Base-by-base conservation (phyloP, 2,113 vertebrate species). In the Recurvirostra avosetta region DNA sequence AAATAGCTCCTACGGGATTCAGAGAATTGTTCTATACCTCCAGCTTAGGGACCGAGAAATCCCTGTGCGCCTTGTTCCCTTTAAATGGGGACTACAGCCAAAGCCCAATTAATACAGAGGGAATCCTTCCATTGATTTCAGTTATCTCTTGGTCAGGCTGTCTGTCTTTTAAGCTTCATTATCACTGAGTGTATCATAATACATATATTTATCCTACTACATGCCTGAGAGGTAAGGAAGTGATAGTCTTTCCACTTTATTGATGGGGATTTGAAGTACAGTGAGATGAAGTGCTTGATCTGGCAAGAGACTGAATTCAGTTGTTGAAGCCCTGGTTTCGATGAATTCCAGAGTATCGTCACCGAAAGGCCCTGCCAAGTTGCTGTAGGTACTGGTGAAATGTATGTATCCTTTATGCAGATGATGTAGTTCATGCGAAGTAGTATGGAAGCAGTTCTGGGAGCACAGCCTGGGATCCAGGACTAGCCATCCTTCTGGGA, bases 91-190 rank as follows among this genome's bases (percentile, higher is more conserved):
- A 73, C 89, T 91, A 38, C 50, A 94, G 23, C 55, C 63, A 91
- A 94, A 96, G 77, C 62, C 71, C 45, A 91, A 55, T 96, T 97
- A 95, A 96, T 93, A 78, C 70, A 87, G 45, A 86, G 56, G 80
- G 71, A 94, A 92, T 91, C 66, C 61, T 93, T 92, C 29, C 47
- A 88, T 75, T 94, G 94, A 85, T 91, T 94, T 94, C 85, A 49
- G 66, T 74, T 91, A 77, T 53, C 66, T 93, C 74, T 97, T 90
- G 36, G 70, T 94, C 62, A 88, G 25, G 29, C 72, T 92, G 45
- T 73, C 91, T 87, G 52, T 70, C 52, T 94, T 87, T n/a, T 58
- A 52, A 85, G 62, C 73, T 95, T 91, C 66, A 18, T 96, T 96
- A 89, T 86, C 67, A 95, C 34, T 40, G 38, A 91, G 50, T 55